Percentiles rank a stretch among this genome's conserved stretches.
These are phyloP conservation scores for Anaspis maculata DNA, from an alignment of 2,888 invertebrate genomes.

Conservation along the genomic window DNA sequence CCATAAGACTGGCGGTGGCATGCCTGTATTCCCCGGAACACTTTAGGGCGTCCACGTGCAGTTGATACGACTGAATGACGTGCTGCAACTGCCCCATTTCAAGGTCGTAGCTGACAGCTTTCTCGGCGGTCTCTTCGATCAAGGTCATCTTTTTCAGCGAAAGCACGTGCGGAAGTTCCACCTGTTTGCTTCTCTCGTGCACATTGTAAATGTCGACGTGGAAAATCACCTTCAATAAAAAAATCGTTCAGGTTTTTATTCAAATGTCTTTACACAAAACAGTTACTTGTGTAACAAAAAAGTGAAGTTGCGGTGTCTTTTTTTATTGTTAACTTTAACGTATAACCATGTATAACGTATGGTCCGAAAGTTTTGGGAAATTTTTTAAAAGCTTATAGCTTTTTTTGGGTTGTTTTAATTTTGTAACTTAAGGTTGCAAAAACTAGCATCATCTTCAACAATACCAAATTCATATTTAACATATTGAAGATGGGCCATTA, in stretches of 20 bases:
- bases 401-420: too few species aligned
- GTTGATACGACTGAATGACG: conserved; percentile 51
- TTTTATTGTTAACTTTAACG: too few species aligned
- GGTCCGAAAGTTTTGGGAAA: too few species aligned
- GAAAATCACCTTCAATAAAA: conserved; percentile 50
- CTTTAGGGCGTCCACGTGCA: conserved; percentile 50
- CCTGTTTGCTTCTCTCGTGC: conserved; percentile 30
- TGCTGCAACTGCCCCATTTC: conserved; percentile 49
- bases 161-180: conserved; percentile 31
- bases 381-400: too few species aligned
- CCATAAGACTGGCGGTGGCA: conserved; percentile 51
- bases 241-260: not conserved
- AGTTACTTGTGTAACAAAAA: too few species aligned
- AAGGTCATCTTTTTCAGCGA: conserved; percentile 37
- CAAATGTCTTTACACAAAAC: not conserved
- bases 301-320: too few species aligned
- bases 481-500: too few species aligned
- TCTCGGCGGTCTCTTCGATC: conserved; percentile 47
- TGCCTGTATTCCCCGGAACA: conserved; percentile 46
- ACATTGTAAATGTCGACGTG: conserved; percentile 57
- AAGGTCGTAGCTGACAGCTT: conserved; percentile 55
- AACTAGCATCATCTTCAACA: too few species aligned
- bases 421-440: too few species aligned
- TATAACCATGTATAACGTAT: too few species aligned
- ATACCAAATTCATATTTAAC: too few species aligned